These are phyloP conservation scores for Otis tarda DNA, from an alignment of 2,113 vertebrate genomes.

Conservation along the genomic window DNA sequence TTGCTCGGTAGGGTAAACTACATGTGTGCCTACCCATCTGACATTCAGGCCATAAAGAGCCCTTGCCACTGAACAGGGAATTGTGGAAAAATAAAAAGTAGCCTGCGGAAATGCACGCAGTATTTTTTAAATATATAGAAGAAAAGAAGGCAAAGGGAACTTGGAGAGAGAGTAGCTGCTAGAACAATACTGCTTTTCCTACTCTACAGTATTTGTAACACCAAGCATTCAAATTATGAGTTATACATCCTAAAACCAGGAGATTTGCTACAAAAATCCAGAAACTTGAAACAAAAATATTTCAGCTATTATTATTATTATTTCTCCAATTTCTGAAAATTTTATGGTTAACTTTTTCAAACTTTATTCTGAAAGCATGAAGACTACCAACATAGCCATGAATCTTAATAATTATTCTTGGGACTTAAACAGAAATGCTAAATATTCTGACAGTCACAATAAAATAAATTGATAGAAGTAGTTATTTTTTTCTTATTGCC, in stretches of 20 bases:
- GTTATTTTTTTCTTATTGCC: too few relatives aligned
- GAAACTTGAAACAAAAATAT: too few relatives aligned
- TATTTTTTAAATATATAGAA: background rate
- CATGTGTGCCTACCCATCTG: background rate
- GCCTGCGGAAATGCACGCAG: rapidly evolving
- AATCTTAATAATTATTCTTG: too few relatives aligned
- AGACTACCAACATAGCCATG: too few relatives aligned
- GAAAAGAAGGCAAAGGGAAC: background rate
- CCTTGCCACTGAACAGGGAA: background rate
- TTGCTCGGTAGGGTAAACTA: background rate
- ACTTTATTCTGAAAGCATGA: too few relatives aligned
- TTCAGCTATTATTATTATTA: too few relatives aligned
- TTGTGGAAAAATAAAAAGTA: background rate
- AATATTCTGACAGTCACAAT: too few relatives aligned
- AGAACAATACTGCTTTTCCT: background rate
- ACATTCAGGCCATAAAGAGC: background rate
- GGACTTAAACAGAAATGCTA: too few relatives aligned
- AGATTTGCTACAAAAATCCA: too few relatives aligned
- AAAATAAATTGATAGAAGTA: too few relatives aligned
- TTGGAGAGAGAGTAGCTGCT: background rate
- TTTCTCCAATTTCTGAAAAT: too few relatives aligned
- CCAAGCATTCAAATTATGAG: background rate
- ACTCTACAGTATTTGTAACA: background rate
- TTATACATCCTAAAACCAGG: background rate
- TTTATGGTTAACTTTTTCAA: too few relatives aligned